Evolutionary conservation across 1,140 invertebrate genomes (phyloP), one percentile per base, ranked within the genome.

Genomic region (Aphidius ervi): DNA sequence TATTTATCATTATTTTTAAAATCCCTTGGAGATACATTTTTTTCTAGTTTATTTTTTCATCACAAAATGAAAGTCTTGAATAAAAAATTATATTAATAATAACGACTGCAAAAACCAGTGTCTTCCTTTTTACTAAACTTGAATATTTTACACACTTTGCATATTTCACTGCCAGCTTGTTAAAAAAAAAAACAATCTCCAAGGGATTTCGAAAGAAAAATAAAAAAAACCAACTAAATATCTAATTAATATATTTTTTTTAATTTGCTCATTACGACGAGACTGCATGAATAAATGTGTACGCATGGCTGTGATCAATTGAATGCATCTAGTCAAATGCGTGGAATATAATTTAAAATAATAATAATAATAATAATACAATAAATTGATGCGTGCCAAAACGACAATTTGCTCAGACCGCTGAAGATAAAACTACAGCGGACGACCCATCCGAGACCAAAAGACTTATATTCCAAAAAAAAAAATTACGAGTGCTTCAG

Each of bases 371-470:
- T 60, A 58, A 64, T 57, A 49, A 63, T 50, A 57, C 57, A 43
- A 57, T 52, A 66, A 66, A 70, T 66, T 71, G 68, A 68, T 75
- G 71, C 70, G 73, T 76, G 72, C 70, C 74, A 76, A 76, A 75
- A 40, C 71, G 74, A 78, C 72, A 72, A 76, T 75, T 78, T 78
- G 74, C 76, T 78, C 76, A 76, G 74, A 71, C 70, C 67, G 70
- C 71, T 73, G 61, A 40, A 58, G 52, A 49, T 20, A 41, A 60
- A 56, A 72, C 67, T 68, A 64, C 59, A 69, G 70, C 68, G 70
- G 69, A 65, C 66, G 69, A 76, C 70, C 71, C 73, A 75, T 76
- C 73, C 70, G 76, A 76, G 74, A 78, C 73, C 76, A 78, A 76
- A 75, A 73, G 75, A 74, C 75, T 76, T 50, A 56, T 40, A 61